Evolutionary conservation across 2,797 vertebrate genomes (phyloP).

Genomic region (Lophura swinhoii): DNA sequence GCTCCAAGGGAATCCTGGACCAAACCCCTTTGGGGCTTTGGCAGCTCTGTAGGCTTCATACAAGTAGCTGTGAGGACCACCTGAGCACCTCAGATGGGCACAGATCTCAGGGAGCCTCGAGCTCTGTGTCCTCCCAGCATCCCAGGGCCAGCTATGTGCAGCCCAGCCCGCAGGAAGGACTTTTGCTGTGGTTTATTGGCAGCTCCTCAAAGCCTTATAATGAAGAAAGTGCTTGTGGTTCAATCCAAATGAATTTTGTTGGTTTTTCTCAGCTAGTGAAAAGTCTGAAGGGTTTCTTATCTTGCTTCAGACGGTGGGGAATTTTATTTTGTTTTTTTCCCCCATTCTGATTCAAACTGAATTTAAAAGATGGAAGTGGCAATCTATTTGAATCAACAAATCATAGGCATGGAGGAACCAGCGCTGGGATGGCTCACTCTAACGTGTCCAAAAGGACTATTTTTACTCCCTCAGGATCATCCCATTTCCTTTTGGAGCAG

Average conservation of each 20-base stretch:
- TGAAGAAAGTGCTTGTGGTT: slow-evolving; percentile 59
- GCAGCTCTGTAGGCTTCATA: not conserved
- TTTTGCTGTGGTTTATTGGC: slow-evolving; percentile 2
- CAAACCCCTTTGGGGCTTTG: not conserved
- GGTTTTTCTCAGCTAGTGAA: slow-evolving; percentile 51
- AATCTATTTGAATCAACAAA: not conserved
- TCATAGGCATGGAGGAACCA: not conserved
- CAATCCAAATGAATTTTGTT: slow-evolving; percentile 26
- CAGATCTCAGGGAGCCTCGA: slow-evolving; percentile 36
- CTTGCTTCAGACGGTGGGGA: not conserved
- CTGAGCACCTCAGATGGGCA: not conserved
- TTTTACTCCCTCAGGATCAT: not conserved
- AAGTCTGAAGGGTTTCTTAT: slow-evolving; percentile 43
- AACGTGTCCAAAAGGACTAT: not conserved
- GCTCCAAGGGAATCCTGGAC: fast-evolving
- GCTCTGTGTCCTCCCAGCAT: not conserved
- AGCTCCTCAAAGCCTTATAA: slow-evolving; percentile 49
- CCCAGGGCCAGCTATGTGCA: not conserved
- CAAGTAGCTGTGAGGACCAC: fast-evolving
- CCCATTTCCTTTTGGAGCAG: slow-evolving; percentile 8
- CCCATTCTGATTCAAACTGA: not conserved
- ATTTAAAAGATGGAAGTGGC: slow-evolving; percentile 14
- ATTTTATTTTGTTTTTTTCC: not conserved
- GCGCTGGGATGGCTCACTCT: not conserved
- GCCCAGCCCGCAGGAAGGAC: slow-evolving; percentile 5